Percentiles rank a stretch among this genome's conserved stretches.
phyloP scores from a whole-genome alignment of 2,113 vertebrate genomes.

The Zosterops lateralis region DNA sequence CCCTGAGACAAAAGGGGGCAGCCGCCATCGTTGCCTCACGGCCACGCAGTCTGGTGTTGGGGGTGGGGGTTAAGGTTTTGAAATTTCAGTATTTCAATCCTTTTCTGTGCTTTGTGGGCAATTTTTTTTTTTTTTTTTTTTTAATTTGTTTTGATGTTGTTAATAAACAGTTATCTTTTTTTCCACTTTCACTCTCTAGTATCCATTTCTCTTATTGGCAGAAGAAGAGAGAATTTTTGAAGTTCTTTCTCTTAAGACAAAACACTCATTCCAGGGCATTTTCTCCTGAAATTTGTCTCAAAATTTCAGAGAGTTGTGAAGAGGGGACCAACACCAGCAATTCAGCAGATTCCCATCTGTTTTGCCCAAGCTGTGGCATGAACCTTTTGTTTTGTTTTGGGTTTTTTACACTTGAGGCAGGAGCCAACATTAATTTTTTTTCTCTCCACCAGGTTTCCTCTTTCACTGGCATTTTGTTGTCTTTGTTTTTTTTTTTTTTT shows the following conservation, averaged over 20 bases:
- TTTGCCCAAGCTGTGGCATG: neutral
- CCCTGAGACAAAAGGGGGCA: too few species aligned
- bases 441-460: neutral
- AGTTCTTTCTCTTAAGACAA: neutral
- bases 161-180: neutral
- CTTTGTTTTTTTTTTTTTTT: neutral
- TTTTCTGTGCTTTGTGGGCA: neutral
- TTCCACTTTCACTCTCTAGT: neutral
- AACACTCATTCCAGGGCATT: fast-evolving
- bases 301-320: neutral
- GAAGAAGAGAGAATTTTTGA: neutral
- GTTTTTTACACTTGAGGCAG: neutral
- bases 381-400: neutral
- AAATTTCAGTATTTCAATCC: neutral
- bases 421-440: fast-evolving
- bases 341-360: neutral
- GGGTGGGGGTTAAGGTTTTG: neutral
- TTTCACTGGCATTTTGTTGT: neutral
- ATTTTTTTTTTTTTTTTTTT: too few species aligned
- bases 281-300: neutral
- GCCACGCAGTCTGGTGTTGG: too few species aligned
- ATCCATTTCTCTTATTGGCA: neutral
- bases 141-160: too few species aligned
- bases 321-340: neutral
- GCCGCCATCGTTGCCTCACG: neutral